Percentiles rank a stretch among this genome's conserved stretches.
phyloP scores from a whole-genome alignment of 2,113 vertebrate species.

The Bubo bubo region DNA sequence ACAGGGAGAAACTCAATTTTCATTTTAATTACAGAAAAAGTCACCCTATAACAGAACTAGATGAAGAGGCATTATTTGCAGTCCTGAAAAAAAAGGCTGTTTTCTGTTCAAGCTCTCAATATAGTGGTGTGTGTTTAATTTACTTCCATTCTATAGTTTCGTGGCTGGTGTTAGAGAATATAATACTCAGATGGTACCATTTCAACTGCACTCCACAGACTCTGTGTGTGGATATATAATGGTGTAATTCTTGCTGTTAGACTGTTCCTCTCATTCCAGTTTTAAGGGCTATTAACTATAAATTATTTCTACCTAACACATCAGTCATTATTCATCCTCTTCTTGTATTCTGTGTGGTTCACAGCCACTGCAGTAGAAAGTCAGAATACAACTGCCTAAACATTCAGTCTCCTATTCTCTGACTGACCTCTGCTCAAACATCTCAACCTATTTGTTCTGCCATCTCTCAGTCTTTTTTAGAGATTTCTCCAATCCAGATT shows the following conservation, averaged over 20 bases:
- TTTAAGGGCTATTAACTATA: not conserved
- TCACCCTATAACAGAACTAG: not conserved
- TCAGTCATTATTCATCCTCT: not conserved
- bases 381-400: not conserved
- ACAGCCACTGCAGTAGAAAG: not conserved
- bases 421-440: not conserved
- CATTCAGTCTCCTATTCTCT: not conserved
- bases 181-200: not conserved
- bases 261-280: not conserved
- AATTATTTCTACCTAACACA: not conserved
- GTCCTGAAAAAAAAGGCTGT: not conserved
- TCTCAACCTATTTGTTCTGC: not conserved
- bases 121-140: not conserved
- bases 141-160: not conserved
- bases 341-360: not conserved
- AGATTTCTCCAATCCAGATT: not conserved
- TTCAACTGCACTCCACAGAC: not conserved
- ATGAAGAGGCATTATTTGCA: not conserved
- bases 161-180: not conserved
- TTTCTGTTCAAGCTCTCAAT: not conserved
- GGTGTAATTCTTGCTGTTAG: not conserved
- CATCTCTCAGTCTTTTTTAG: not conserved
- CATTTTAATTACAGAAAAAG: conserved; percentile 1
- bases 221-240: not conserved
- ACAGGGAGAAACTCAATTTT: not conserved